Conservation (phyloP, 1,140 invertebrate genomes). For the Diorhabda elongata region DNA sequence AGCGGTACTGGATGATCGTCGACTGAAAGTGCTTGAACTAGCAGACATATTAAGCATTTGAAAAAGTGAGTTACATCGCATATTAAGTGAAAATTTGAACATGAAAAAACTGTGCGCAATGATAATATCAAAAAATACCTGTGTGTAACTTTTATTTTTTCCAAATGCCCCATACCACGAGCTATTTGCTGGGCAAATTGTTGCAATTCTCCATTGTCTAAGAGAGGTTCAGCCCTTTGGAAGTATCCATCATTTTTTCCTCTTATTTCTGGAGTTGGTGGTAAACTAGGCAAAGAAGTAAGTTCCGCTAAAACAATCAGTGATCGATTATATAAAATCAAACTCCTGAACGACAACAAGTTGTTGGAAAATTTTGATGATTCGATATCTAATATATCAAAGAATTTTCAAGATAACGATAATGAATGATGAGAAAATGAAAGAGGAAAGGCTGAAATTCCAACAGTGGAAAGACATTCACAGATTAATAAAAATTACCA, state of each 20-base stretch:
- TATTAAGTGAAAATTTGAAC: too few relatives aligned
- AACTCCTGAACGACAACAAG: slow-evolving; percentile 1
- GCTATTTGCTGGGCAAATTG: slow-evolving; percentile 68
- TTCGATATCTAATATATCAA: not conserved
- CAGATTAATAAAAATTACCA: too few relatives aligned
- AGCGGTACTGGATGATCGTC: too few relatives aligned
- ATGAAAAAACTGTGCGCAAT: too few relatives aligned
- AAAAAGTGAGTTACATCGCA: too few relatives aligned
- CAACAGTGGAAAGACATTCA: too few relatives aligned
- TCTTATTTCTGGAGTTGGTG: slow-evolving; percentile 10
- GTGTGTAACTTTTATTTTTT: slow-evolving; percentile 62
- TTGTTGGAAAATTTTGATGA: not conserved
- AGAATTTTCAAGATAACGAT: too few relatives aligned
- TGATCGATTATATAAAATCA: not conserved
- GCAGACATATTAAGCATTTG: too few relatives aligned
- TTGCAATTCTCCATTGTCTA: slow-evolving; percentile 58
- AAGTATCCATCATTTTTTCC: not conserved
- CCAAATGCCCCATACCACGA: slow-evolving; percentile 65
- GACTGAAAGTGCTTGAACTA: too few relatives aligned
- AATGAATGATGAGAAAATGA: too few relatives aligned
- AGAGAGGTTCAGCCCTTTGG: slow-evolving; percentile 37
- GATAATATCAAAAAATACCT: slow-evolving; percentile 45
- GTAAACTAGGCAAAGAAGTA: slow-evolving; percentile 24
- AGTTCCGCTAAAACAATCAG: slow-evolving; percentile 28
- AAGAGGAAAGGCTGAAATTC: too few relatives aligned